Conservation (phyloP, 2,113 vertebrate genomes). For the Struthidea cinerea region DNA sequence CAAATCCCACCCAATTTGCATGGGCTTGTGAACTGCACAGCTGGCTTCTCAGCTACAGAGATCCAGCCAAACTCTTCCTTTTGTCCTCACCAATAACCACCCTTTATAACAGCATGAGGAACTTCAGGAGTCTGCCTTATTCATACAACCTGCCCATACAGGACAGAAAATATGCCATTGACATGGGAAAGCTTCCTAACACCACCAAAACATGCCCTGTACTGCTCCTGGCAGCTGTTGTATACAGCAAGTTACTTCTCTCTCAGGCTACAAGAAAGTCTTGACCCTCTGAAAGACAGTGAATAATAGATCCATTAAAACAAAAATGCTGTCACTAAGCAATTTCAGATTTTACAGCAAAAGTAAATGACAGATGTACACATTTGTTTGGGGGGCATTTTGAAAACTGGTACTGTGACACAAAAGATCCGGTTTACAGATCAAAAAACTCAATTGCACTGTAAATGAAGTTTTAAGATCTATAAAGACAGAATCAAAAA, state of each 20-base stretch:
- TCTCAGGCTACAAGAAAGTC: not conserved
- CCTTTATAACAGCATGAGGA: not conserved
- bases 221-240: not conserved
- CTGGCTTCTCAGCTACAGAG: not conserved
- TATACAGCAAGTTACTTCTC: not conserved
- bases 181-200: not conserved
- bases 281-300: not conserved
- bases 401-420: not conserved
- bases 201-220: not conserved
- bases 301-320: not conserved
- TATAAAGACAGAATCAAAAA: not conserved
- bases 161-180: not conserved
- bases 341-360: not conserved
- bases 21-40: not conserved
- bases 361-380: not conserved
- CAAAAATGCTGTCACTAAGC: not conserved
- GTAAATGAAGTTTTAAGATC: not conserved
- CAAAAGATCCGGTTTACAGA: not conserved
- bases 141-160: not conserved
- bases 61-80: not conserved
- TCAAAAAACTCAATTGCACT: not conserved
- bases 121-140: not conserved
- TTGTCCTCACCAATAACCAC: not conserved
- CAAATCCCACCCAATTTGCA: not conserved
- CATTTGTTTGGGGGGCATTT: not conserved